A percentile compares a stretch with the other conserved stretches of the same genome.
These are phyloP conservation scores for Drosophila kohkoa DNA, from an alignment of 1,140 invertebrate genomes.

Conservation along the genomic window DNA sequence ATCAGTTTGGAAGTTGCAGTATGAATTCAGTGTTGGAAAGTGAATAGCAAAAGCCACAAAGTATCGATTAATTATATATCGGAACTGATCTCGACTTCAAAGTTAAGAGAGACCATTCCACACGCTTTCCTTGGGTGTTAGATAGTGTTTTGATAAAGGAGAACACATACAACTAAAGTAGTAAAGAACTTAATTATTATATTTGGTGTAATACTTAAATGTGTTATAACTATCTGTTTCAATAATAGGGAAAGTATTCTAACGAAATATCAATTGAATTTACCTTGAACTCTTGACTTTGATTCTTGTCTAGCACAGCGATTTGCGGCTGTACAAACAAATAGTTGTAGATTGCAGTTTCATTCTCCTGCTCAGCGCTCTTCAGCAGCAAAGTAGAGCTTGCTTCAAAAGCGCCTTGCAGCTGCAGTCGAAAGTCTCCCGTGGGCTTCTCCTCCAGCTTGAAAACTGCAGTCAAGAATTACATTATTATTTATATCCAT, in stretches of 20 bases:
- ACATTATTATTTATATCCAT: neutral
- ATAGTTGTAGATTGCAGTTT: constrained; percentile 52
- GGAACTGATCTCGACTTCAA: no score
- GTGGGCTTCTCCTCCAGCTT: constrained; percentile 66
- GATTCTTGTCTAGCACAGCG: constrained; percentile 40
- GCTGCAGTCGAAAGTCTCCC: constrained; percentile 72
- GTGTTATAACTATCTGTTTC: no score
- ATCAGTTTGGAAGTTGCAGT: no score
- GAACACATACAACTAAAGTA: no score
- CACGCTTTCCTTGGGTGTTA: fast-evolving
- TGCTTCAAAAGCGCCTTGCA: constrained; percentile 68
- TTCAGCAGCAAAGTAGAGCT: constrained; percentile 13
- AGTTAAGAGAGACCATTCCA: no score
- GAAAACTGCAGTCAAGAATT: constrained; percentile 51
- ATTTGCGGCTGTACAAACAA: constrained; percentile 75
- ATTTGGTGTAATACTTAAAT: no score
- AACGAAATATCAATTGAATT: neutral
- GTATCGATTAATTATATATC: no score
- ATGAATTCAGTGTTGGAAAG: no score
- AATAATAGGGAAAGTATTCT: no score
- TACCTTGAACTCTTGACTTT: constrained; percentile 57
- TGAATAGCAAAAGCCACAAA: no score
- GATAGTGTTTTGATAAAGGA: no score
- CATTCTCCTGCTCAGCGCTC: constrained; percentile 33
- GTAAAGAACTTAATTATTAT: no score